A percentile compares a stretch with the other conserved stretches of the same genome.
These are phyloP conservation scores for Sebastes diploproa DNA, from an alignment of 2,797 vertebrate genomes.

Conservation along the genomic window DNA sequence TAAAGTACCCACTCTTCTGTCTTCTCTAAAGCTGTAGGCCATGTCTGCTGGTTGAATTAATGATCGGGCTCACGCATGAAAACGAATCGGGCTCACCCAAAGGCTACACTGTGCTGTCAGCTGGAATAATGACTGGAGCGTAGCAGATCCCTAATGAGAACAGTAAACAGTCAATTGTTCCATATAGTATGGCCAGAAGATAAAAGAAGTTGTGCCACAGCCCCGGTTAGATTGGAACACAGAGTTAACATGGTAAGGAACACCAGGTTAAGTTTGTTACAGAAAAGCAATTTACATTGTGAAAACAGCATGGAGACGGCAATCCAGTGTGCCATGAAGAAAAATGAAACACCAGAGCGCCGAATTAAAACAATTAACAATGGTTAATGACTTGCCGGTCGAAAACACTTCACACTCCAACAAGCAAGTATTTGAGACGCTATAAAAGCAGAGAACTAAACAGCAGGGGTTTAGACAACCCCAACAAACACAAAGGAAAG, in stretches of 20 bases:
- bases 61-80: constrained; percentile 66
- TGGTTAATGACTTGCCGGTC: constrained; percentile 18
- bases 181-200: constrained; percentile 44
- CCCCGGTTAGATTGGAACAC: constrained; percentile 20
- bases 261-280: constrained; percentile 1
- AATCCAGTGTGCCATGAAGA: not conserved
- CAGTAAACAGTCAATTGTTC: constrained; percentile 69
- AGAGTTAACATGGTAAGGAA: not conserved
- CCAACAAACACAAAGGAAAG: not conserved
- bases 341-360: not conserved
- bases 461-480: not conserved
- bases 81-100: constrained; percentile 67
- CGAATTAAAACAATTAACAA: constrained; percentile 20
- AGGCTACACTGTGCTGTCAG: constrained; percentile 73
- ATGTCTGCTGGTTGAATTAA: constrained; percentile 71
- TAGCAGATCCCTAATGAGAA: constrained; percentile 72
- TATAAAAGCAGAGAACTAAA: not conserved
- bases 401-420: constrained; percentile 18
- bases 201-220: constrained; percentile 28
- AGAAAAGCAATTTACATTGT: constrained; percentile 2
- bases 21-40: constrained; percentile 61
- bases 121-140: constrained; percentile 75
- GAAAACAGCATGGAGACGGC: not conserved
- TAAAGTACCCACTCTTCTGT: constrained; percentile 53
- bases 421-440: constrained; percentile 4